A percentile compares a stretch with the other conserved stretches of the same genome.
Conservation (phyloP, 1,140 invertebrate species). For the Prorops nasuta region DNA sequence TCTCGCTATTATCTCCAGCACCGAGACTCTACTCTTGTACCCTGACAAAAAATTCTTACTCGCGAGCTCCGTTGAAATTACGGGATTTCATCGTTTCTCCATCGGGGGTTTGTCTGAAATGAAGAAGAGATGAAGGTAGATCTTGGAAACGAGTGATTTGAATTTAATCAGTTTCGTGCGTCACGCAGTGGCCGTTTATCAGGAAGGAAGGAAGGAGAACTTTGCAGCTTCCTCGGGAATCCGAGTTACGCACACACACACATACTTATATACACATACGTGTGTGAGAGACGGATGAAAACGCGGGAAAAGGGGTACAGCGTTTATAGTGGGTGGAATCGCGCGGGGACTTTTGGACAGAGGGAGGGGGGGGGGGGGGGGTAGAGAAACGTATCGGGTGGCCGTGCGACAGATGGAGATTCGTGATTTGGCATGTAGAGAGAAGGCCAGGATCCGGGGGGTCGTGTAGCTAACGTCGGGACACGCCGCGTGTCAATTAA, state of each 20-base stretch:
- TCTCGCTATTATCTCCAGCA: not conserved
- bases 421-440: slow-evolving; percentile 37
- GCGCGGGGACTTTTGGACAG: not conserved
- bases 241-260: not conserved
- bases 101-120: not conserved
- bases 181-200: no score
- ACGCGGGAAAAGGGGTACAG: no score
- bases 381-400: not conserved
- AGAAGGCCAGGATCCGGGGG: not conserved
- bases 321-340: no score
- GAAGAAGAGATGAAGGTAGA: not conserved
- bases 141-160: no score
- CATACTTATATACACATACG: not conserved
- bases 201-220: not conserved
- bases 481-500: slow-evolving; percentile 57
- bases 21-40: not conserved
- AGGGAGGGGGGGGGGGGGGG: not conserved
- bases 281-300: not conserved
- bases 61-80: not conserved
- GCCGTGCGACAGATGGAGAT: slow-evolving; percentile 47
- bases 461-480: slow-evolving; percentile 15
- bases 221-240: not conserved
- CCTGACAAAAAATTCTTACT: not conserved
- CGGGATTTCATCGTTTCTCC: not conserved
- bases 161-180: no score